Base-by-base conservation (phyloP, 1,140 invertebrate genomes). In the Wiebesia pumilae region DNA sequence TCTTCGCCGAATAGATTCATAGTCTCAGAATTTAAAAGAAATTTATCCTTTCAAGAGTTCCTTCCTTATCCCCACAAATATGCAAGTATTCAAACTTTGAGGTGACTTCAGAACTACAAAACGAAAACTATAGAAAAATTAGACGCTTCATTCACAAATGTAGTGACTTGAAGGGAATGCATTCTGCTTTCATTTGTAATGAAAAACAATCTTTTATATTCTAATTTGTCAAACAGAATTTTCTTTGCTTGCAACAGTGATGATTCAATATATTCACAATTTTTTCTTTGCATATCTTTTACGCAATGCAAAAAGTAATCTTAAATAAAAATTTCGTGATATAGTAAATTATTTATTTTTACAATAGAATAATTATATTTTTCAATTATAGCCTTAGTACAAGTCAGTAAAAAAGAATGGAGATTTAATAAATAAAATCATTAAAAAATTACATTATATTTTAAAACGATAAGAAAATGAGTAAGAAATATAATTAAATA, bases 11-110 rank as follows among this genome's bases (percentile, higher is more conserved):
- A 47, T 27, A 65, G 16, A 33, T 65, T 58, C 27, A n/a, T 7
- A 78, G 27, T 80, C 62, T 79, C 33, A 80, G 83, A 80, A 80
- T 71, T 77, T 47, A 43, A 85, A 85, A 85, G 83, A 85, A 85
- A 85, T 85, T 81, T 38, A 81, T 47, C 78, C 84, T 85, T 85
- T 81, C 71, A 54, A 77, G 73, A 87, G 79, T 81, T 79, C 35
- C 69, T 86, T 79, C 79, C 79, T 54, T 51, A 82, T 51, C 83
- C 82, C 73, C 51, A 69, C 30, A n/a, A 82, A 81, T 81, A 47
- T 71, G 71, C 69, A 51, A 51, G 67, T n/a, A n/a, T 33, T 67
- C 33, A 33, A 85, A 85, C 21, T 85, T 85, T 58, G 81, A 58
- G 58, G 77, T 54, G 77, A 62, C 51, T 85, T 73, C 67, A 47